phyloP scores from a whole-genome alignment of 2,888 invertebrate genomes.

The Hipparchia sbordonii region DNA sequence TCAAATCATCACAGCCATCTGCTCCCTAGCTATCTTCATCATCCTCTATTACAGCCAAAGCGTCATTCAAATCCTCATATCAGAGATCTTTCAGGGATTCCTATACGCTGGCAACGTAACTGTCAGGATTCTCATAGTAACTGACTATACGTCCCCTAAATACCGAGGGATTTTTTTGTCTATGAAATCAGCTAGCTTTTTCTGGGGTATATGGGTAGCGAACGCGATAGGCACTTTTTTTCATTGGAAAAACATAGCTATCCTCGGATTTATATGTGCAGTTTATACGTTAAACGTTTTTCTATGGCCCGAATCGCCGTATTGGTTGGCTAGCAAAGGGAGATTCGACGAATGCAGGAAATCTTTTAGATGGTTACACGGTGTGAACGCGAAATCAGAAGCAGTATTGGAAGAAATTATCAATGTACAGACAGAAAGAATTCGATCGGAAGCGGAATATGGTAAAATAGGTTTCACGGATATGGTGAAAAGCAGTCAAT shows the following conservation, averaged over 20 bases:
- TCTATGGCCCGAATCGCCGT: constrained; percentile 45
- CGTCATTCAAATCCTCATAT: constrained; percentile 46
- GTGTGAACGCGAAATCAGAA: constrained; percentile 45
- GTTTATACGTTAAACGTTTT: constrained; percentile 30
- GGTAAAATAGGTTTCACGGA: constrained; percentile 31
- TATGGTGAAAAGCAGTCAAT: constrained; percentile 48
- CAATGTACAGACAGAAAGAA: constrained; percentile 12
- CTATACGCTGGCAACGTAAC: constrained; percentile 45
- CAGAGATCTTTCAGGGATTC: constrained; percentile 49
- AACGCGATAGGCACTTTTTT: constrained; percentile 51
- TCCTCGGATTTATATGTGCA: constrained; percentile 38
- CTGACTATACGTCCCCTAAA: constrained; percentile 49
- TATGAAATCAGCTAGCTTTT: constrained; percentile 47
- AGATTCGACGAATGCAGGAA: constrained; percentile 53
- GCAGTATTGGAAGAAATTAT: constrained; percentile 8
- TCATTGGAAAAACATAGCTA: constrained; percentile 48
- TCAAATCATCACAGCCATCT: constrained; percentile 42
- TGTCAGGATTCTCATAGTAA: constrained; percentile 44
- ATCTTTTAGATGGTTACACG: constrained; percentile 56
- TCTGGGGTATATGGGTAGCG: constrained; percentile 51
- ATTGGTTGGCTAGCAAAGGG: constrained; percentile 59
- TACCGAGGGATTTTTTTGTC: constrained; percentile 48
- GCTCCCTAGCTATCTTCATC: constrained; percentile 42
- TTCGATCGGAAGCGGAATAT: constrained; percentile 10
- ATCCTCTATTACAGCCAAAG: constrained; percentile 45